Base-by-base conservation (phyloP, 2,888 invertebrate species). In the Tortricodes alternella region DNA sequence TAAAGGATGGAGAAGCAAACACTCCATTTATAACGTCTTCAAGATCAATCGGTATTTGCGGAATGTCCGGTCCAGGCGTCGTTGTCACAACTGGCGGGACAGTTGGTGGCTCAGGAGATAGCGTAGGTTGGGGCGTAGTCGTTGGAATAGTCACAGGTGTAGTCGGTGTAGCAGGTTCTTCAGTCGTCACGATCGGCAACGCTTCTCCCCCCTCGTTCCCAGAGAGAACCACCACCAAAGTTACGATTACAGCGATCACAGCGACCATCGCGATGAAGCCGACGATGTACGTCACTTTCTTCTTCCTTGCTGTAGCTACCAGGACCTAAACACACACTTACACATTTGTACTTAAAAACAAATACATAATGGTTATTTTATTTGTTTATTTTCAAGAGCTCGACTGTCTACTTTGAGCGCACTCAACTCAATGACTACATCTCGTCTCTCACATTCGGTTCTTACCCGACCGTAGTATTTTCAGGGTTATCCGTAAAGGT, bases 21-120 rank as follows among this genome's bases (percentile, higher is more conserved):
- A 91, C 92, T 41, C 95, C 95, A 29, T 89, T 91, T 13, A 97
- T 92, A 65, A 96, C 92, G 66, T 96, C 95, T 58, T 95, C 94
- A 58, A 97, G 88, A 50, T 91, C 91, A 64, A 94, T 88, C 1
- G 62, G 56, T 9, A 8, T 0, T 2, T 16, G 73, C 24, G 61
- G 86, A 64, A 63, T 80, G 58, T 44, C 73, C 44, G 68, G 75
- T 52, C 57, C 21, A 1, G 61, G 60, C n/a, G 11, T 5, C 5
- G 29, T 9, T 29, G 29, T 9, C 11, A n/a, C 29, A 0, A 29
- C 29, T 29, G 29, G 29, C 11, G 29, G 29, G 2, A n/a, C 29
- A 29, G 29, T 29, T 2, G 63, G 55, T 0, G 63, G 37, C 4
- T 51, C 29, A 0, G 64, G 24, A 2, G 58, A 23, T 13, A 32